A percentile compares a stretch with the other conserved stretches of the same genome.
Evolutionary conservation across 2,797 vertebrate genomes (phyloP).

Genomic region (Poecilia velifera): DNA sequence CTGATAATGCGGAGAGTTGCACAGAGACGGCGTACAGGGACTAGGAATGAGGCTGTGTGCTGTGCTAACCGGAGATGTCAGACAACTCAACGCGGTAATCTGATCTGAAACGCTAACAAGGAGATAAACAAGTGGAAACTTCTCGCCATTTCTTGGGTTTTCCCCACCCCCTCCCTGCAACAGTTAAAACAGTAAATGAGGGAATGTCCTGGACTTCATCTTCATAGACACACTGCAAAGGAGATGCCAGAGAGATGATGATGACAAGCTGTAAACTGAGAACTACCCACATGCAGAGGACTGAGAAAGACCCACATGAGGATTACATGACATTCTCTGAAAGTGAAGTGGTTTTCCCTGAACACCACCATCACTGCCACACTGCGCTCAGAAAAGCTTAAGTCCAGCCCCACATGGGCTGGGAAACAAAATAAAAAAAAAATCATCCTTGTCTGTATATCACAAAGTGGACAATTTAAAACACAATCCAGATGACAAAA

Average conservation of each 20-base stretch:
- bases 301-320: slow-evolving; percentile 17
- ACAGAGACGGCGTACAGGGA: not conserved
- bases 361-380: not conserved
- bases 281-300: slow-evolving; percentile 17
- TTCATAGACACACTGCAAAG: not conserved
- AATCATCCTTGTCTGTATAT: not conserved
- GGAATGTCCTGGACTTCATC: not conserved
- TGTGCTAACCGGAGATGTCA: slow-evolving; percentile 48
- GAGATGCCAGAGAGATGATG: slow-evolving; percentile 14
- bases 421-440: not conserved
- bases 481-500: not conserved
- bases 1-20: slow-evolving; percentile 57
- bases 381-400: not conserved
- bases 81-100: slow-evolving; percentile 44
- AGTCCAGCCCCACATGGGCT: not conserved
- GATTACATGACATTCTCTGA: not conserved
- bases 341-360: not conserved
- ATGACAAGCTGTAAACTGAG: slow-evolving; percentile 40
- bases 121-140: slow-evolving; percentile 3
- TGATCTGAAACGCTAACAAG: slow-evolving; percentile 18
- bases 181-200: slow-evolving; percentile 2
- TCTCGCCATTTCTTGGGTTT: not conserved
- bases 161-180: not conserved
- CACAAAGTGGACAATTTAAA: not conserved
- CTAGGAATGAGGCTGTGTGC: slow-evolving; percentile 5